These are phyloP conservation scores for Melanophora roralis DNA, from an alignment of 2,888 invertebrate genomes.

Conservation along the genomic window DNA sequence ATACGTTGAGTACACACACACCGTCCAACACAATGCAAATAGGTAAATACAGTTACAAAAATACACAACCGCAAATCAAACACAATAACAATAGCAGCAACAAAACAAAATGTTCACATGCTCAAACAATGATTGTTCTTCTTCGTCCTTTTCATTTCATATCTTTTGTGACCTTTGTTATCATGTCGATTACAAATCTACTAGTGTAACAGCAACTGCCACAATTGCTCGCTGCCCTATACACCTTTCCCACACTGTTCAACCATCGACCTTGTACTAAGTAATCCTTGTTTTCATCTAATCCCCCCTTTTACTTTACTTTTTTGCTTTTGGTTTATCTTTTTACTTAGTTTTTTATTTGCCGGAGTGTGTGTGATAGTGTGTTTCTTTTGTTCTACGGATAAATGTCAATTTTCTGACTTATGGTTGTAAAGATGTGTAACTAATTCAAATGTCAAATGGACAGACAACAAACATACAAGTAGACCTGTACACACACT, in stretches of 20 bases:
- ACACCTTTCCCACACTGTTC: not conserved
- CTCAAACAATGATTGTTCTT: conserved; percentile 23
- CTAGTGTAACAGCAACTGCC: not conserved
- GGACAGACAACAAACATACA: conserved; percentile 23
- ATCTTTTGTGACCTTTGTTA: not conserved
- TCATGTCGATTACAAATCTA: not conserved
- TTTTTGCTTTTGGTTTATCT: not conserved
- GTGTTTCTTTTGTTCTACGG: conserved; percentile 13
- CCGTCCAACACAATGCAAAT: not conserved
- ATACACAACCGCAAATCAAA: conserved; percentile 41
- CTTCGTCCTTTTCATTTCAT: no score
- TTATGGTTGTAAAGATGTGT: conserved; percentile 41
- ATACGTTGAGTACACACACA: conserved; percentile 32
- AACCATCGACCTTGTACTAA: not conserved
- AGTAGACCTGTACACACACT: not conserved
- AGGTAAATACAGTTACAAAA: not conserved
- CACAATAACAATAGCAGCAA: conserved; percentile 33
- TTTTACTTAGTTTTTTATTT: not conserved
- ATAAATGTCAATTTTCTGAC: conserved; percentile 47
- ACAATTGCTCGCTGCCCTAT: not conserved
- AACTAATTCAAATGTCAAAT: conserved; percentile 37
- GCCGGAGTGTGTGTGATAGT: not conserved
- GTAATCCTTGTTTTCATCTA: not conserved
- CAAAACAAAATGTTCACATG: conserved; percentile 32
- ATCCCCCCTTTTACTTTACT: not conserved